These are phyloP conservation scores for Zaprionus lachaisei DNA, from an alignment of 1,140 invertebrate genomes.

Conservation along the genomic window DNA sequence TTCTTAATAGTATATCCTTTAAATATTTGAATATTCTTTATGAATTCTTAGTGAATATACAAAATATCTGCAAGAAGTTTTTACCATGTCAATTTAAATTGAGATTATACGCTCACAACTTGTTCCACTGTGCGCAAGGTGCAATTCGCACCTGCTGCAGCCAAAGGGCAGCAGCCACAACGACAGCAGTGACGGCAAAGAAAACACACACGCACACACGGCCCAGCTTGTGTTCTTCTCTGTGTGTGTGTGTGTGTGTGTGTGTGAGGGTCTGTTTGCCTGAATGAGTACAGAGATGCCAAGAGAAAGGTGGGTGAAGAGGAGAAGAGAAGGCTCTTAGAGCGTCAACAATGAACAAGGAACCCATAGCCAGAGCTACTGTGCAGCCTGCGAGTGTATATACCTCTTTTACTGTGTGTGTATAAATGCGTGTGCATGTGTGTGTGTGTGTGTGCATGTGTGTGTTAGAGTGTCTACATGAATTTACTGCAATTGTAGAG, in stretches of 20 bases:
- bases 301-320: background rate
- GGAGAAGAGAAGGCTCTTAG: conserved; percentile 5
- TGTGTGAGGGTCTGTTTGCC: background rate
- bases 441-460: conserved; percentile 5
- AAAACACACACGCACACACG: conserved; percentile 25
- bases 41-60: too few species aligned
- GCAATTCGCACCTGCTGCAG: conserved; percentile 60
- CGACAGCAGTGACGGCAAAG: conserved; percentile 3
- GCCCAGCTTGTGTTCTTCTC: background rate
- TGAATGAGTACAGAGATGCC: conserved; percentile 18
- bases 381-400: conserved; percentile 5
- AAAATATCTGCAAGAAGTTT: background rate
- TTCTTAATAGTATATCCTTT: too few species aligned
- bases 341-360: conserved; percentile 35
- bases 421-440: background rate
- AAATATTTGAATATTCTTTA: too few species aligned
- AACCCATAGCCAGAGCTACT: conserved; percentile 23
- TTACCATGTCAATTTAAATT: background rate
- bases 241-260: conserved; percentile 15
- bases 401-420: conserved; percentile 7
- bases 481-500: conserved; percentile 35
- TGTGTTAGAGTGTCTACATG: background rate
- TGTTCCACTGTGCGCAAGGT: conserved; percentile 43
- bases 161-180: conserved; percentile 33
- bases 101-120: background rate